phyloP scores from a whole-genome alignment of 1,140 invertebrate genomes.

The Bombyx mandarina region DNA sequence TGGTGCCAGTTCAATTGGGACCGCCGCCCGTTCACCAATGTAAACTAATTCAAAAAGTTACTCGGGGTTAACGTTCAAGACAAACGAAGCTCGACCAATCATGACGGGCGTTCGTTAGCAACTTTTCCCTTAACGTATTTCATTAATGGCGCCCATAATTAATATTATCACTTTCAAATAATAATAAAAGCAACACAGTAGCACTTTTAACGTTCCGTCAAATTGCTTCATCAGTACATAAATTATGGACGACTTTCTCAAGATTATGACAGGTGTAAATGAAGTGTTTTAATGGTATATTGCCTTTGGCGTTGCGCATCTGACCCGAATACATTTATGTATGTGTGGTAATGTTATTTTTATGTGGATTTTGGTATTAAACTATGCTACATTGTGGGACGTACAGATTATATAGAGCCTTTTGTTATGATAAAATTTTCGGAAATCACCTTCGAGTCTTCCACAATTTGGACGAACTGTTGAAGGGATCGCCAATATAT shows the following conservation, averaged over 20 bases:
- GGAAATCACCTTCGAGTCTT: too few species aligned
- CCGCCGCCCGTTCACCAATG: too few species aligned
- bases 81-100: too few species aligned
- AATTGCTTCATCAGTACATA: slow-evolving; percentile 16
- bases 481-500: too few species aligned
- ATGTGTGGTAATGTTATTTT: slow-evolving; percentile 12
- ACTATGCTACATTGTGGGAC: neutral
- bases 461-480: too few species aligned
- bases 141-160: neutral
- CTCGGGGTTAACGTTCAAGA: too few species aligned
- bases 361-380: neutral
- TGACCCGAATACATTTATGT: slow-evolving; percentile 19
- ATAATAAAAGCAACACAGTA: slow-evolving; percentile 2
- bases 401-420: too few species aligned
- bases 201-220: slow-evolving; percentile 2
- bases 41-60: too few species aligned
- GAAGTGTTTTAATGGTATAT: slow-evolving; percentile 28
- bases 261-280: slow-evolving; percentile 17
- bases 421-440: too few species aligned
- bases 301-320: slow-evolving; percentile 21
- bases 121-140: too few species aligned
- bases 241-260: slow-evolving; percentile 14
- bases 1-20: too few species aligned
- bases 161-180: neutral
- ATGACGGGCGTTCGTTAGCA: too few species aligned